These are phyloP conservation scores for Martes martes DNA, from an alignment of 2,113 vertebrate species.

Conservation along the genomic window DNA sequence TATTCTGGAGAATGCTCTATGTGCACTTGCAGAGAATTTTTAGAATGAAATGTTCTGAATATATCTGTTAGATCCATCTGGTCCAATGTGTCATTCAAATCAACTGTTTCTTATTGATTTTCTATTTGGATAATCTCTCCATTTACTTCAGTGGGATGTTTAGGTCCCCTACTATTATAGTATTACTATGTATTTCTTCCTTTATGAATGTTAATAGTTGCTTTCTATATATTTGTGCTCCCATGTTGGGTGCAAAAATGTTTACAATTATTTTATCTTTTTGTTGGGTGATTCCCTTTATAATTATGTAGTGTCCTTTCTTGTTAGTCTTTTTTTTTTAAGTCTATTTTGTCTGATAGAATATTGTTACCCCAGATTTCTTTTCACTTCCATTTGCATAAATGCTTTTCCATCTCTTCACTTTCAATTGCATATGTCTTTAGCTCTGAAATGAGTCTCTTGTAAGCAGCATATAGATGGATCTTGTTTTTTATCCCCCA, in stretches of 20 bases:
- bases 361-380: background rate
- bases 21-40: background rate
- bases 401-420: background rate
- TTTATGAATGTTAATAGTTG: background rate
- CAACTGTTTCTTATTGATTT: background rate
- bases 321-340: background rate
- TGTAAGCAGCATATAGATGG: background rate
- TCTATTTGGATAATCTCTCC: background rate
- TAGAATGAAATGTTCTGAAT: background rate
- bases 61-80: background rate
- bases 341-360: background rate
- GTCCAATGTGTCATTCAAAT: background rate
- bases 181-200: background rate
- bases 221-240: background rate
- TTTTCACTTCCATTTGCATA: background rate
- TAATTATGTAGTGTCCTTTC: background rate
- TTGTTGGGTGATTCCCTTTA: background rate
- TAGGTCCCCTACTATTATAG: background rate
- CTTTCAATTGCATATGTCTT: background rate
- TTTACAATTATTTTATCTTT: background rate
- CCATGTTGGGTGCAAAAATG: background rate
- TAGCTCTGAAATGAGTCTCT: background rate
- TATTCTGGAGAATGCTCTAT: background rate
- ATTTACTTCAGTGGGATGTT: background rate
- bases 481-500: background rate